These are phyloP conservation scores for Sarcophilus harrisii DNA, from an alignment of 2,797 vertebrate genomes.

Conservation along the genomic window DNA sequence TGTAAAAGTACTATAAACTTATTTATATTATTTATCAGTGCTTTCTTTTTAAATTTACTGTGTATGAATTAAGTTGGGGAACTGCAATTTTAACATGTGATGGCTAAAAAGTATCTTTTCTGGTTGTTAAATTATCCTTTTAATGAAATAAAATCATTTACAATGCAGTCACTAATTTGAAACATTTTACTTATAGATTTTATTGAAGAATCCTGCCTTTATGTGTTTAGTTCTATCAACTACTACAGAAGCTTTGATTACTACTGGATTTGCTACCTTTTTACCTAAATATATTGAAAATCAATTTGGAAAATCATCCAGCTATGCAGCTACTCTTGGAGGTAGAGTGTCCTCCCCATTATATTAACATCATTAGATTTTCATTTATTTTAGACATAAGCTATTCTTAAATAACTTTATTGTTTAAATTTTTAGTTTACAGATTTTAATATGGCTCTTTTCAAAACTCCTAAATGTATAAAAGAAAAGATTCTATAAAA, in stretches of 20 bases:
- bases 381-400: not conserved
- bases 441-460: not conserved
- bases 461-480: not conserved
- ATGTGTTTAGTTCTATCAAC: slow-evolving; percentile 86
- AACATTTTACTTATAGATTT: slow-evolving; percentile 80
- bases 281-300: slow-evolving; percentile 90
- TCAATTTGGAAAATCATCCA: slow-evolving; percentile 87
- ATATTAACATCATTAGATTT: not conserved
- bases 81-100: not conserved
- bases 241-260: slow-evolving; percentile 85
- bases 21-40: not conserved
- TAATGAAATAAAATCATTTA: not conserved
- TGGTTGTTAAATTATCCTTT: not conserved
- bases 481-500: not conserved
- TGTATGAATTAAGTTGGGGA: not conserved
- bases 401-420: not conserved
- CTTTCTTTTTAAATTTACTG: not conserved
- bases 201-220: slow-evolving; percentile 87
- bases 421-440: slow-evolving; percentile 8
- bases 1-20: too few species aligned
- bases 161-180: slow-evolving; percentile 35
- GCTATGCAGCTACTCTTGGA: slow-evolving; percentile 87
- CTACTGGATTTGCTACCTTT: slow-evolving; percentile 89
- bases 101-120: not conserved
- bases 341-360: slow-evolving; percentile 80